Conservation (phyloP, 2,797 vertebrate genomes). For the Diceros bicornis region DNA sequence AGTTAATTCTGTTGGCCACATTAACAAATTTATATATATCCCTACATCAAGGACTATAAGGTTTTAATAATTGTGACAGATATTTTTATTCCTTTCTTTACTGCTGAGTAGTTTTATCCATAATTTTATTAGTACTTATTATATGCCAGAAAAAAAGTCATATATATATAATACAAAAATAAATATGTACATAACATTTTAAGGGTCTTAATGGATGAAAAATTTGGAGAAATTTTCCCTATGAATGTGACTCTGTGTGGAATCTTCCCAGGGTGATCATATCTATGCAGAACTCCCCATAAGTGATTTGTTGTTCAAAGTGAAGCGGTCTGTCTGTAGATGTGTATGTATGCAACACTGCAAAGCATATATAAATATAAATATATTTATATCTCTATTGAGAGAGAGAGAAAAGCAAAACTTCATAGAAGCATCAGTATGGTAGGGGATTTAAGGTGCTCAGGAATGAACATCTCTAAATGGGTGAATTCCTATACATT, state of each 20-base stretch:
- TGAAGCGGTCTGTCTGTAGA: background rate
- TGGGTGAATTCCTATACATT: background rate
- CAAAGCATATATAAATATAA: background rate
- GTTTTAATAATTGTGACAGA: background rate
- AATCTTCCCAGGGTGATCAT: background rate
- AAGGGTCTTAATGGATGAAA: background rate
- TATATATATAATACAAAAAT: constrained; percentile 9
- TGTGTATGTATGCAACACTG: background rate
- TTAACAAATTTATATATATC: background rate
- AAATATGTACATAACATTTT: background rate
- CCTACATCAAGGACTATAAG: background rate
- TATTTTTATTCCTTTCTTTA: background rate
- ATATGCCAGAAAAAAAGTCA: background rate
- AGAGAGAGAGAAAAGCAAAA: background rate
- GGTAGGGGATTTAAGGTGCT: background rate
- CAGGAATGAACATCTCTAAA: background rate
- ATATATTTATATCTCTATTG: background rate
- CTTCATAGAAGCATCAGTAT: background rate
- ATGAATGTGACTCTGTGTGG: background rate
- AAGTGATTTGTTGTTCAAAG: background rate
- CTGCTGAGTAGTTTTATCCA: background rate
- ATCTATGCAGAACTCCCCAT: background rate
- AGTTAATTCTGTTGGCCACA: background rate
- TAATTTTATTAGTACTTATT: background rate
- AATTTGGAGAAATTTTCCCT: background rate